These are phyloP conservation scores for Toxostoma redivivum DNA, from an alignment of 2,113 vertebrate genomes.

Conservation along the genomic window DNA sequence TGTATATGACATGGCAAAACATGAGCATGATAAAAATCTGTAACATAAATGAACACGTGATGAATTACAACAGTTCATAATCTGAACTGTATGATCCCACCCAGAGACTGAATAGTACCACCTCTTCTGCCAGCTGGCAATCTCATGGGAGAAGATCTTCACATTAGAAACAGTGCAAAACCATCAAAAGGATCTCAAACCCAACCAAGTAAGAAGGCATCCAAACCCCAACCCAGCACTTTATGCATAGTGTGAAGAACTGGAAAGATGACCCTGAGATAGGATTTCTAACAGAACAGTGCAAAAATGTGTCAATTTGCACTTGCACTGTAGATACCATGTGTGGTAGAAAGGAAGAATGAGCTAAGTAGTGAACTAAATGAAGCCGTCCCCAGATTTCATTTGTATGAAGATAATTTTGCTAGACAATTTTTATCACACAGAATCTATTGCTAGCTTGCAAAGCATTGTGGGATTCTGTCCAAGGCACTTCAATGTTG, in stretches of 20 bases:
- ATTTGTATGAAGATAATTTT: neutral
- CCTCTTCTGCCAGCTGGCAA: neutral
- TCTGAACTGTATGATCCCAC: neutral
- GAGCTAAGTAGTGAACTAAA: neutral
- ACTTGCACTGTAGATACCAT: neutral
- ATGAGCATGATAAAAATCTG: neutral
- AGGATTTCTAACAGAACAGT: neutral
- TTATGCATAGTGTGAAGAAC: neutral
- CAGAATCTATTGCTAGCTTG: neutral
- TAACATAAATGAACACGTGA: neutral
- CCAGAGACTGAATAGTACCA: neutral
- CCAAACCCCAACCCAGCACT: neutral
- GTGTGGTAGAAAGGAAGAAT: neutral
- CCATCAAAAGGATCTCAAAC: neutral
- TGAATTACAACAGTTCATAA: neutral
- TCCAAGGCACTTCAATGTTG: neutral
- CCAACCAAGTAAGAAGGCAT: fast-evolving
- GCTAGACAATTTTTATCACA: neutral
- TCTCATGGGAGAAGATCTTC: neutral
- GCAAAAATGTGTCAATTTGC: neutral
- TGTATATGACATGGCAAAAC: fast-evolving
- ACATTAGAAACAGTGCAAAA: neutral
- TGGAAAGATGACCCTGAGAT: neutral
- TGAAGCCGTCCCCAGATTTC: neutral
- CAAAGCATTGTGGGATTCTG: neutral